Percentiles rank a stretch among this genome's conserved stretches.
Conservation (phyloP, 2,797 vertebrate genomes). For the Merluccius polli region DNA sequence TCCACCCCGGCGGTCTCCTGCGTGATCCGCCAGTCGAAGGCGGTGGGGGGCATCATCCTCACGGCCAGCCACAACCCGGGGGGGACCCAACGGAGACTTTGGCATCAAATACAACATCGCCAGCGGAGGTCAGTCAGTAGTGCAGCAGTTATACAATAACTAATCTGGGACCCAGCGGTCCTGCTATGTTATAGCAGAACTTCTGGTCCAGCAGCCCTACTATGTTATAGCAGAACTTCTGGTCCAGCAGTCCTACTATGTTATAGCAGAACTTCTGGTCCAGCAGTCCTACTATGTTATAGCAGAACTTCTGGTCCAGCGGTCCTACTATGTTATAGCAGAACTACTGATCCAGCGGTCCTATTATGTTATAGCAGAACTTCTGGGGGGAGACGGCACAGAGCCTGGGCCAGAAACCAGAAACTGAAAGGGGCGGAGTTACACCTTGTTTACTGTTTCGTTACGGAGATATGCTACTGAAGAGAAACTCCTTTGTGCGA, state of each 20-base stretch:
- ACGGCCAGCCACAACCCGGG: slow-evolving; percentile 98
- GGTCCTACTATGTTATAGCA: too few relatives aligned
- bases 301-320: too few relatives aligned
- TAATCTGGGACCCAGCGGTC: not conserved
- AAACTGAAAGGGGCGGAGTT: not conserved
- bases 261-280: not conserved
- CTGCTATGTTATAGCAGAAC: not conserved
- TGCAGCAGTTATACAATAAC: not conserved
- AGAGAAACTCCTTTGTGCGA: too few relatives aligned
- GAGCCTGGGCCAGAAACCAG: not conserved
- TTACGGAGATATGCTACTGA: not conserved
- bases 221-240: not conserved
- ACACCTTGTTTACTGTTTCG: not conserved
- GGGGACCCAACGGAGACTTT: slow-evolving; percentile 92
- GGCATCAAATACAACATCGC: slow-evolving; percentile 97
- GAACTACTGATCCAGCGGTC: not conserved
- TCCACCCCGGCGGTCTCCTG: slow-evolving; percentile 97
- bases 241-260: not conserved
- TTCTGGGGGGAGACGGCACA: not conserved
- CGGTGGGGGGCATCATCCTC: slow-evolving; percentile 94
- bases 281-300: not conserved
- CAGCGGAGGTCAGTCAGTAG: slow-evolving; percentile 83
- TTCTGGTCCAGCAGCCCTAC: not conserved
- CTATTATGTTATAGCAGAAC: not conserved
- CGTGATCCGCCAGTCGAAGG: slow-evolving; percentile 93